Evolutionary conservation across 30 jellyfish, hydroid and myxozoan genomes (phyloP).

Genomic region (Turritopsis dohrnii): DNA sequence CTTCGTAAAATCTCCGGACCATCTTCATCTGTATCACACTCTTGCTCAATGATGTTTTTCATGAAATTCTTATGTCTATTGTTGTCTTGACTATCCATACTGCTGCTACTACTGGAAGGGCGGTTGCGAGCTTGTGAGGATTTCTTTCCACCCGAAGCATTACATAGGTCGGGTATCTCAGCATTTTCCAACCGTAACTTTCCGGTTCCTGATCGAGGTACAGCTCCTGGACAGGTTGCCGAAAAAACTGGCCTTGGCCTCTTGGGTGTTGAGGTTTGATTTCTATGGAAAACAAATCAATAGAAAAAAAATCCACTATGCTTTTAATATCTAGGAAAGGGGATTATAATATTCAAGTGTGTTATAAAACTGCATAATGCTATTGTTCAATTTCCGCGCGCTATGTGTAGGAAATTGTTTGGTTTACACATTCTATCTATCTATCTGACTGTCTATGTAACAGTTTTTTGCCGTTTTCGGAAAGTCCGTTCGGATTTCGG

Average conservation of each 20-base stretch:
- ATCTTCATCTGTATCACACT: conserved; percentile 14
- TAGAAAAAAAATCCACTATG: neutral
- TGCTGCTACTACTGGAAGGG: neutral
- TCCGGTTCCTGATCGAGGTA: neutral
- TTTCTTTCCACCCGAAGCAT: neutral
- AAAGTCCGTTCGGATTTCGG: too few species aligned
- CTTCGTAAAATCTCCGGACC: conserved; percentile 21
- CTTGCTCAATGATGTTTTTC: neutral
- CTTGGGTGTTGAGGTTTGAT: conserved; percentile 3
- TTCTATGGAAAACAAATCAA: neutral
- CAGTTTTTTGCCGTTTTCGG: too few species aligned
- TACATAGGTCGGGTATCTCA: neutral
- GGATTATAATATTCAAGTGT: too few species aligned
- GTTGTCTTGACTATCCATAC: neutral
- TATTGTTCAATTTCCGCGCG: too few species aligned
- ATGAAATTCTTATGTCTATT: neutral
- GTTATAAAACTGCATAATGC: too few species aligned
- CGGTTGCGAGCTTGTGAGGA: neutral
- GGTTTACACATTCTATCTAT: too few species aligned
- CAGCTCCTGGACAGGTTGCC: neutral
- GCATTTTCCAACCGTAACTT: neutral
- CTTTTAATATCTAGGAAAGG: too few species aligned
- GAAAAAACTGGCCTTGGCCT: neutral
- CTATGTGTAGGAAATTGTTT: too few species aligned
- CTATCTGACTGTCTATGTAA: too few species aligned